Base-by-base conservation (phyloP, 1,140 invertebrate genomes). In the Drosophila jambulina region DNA sequence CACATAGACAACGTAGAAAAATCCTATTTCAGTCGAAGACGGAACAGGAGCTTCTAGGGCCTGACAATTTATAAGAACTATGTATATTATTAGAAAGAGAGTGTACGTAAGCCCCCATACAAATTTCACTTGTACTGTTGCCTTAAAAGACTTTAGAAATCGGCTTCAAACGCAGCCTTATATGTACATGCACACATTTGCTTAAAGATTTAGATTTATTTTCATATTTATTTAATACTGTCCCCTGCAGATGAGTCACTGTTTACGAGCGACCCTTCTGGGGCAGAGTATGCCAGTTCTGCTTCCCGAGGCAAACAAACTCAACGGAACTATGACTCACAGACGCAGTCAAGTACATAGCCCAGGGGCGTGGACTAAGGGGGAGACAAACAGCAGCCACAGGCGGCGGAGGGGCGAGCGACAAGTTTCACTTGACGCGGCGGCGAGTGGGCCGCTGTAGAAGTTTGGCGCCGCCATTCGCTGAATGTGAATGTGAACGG, bases 271-370 rank as follows among this genome's bases (percentile, higher is more conserved):
- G n/a, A 57, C 48, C 68, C 42, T 70, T 70, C 10, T 34, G 40
- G 51, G 53, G 23, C 19, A 72, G 69, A 43, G 69, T 59, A 49
- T 71, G 65, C 65, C 34, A 34, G 5, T 51, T 23, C 51, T 40
- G 69, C 27, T 68, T 48, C 25, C 29, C 60, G 60, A 38, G 48
- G 68, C 71, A 72, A 62, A 38, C 62, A 68, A 77, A 67, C 51
- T 32, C 45, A 58, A 21, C 38, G 48, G 46, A 76, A 60, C 75
- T 69, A 77, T 77, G 75, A 77, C 54, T 77, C 75, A 77, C 48
- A 68, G 75, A 29, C 43, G 53, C 69, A 71, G 51, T 48, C 69
- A 40, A 72, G 69, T 59, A 58, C 59, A 63, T 42, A 17, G 32
- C 8, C 36, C 38, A 70, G 67, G 62, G 67, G 62, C 67, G 36